Evolutionary conservation across 2,113 vertebrate species (phyloP).

Genomic region (Marmota flaviventris): DNA sequence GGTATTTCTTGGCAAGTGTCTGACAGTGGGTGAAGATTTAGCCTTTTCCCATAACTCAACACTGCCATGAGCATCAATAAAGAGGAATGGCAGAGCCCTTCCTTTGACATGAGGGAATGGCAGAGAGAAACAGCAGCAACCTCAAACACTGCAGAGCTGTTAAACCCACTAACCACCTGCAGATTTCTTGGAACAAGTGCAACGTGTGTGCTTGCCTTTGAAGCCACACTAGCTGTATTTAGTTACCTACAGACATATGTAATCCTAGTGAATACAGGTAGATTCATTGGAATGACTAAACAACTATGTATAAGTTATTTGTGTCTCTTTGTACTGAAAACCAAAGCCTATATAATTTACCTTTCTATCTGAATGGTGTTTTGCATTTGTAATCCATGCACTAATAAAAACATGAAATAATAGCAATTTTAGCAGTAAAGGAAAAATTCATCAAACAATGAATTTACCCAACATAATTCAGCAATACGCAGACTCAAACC

Average conservation of each 20-base stretch:
- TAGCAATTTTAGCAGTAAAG: not conserved
- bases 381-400: not conserved
- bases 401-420: conserved; percentile 23
- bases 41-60: not conserved
- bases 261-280: not conserved
- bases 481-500: not conserved
- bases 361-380: not conserved
- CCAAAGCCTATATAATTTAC: not conserved
- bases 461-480: not conserved
- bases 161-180: not conserved
- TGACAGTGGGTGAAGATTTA: not conserved
- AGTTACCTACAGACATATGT: not conserved
- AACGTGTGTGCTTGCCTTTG: not conserved
- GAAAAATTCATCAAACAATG: not conserved
- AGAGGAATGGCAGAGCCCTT: not conserved
- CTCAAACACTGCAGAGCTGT: not conserved
- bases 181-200: not conserved
- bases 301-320: not conserved
- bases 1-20: not conserved
- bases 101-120: not conserved
- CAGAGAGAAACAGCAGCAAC: not conserved
- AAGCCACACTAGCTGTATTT: not conserved
- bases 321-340: conserved; percentile 31
- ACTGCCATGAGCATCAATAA: not conserved
- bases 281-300: not conserved